phyloP scores from a whole-genome alignment of 2,113 vertebrate genomes.

The Anas platyrhynchos region DNA sequence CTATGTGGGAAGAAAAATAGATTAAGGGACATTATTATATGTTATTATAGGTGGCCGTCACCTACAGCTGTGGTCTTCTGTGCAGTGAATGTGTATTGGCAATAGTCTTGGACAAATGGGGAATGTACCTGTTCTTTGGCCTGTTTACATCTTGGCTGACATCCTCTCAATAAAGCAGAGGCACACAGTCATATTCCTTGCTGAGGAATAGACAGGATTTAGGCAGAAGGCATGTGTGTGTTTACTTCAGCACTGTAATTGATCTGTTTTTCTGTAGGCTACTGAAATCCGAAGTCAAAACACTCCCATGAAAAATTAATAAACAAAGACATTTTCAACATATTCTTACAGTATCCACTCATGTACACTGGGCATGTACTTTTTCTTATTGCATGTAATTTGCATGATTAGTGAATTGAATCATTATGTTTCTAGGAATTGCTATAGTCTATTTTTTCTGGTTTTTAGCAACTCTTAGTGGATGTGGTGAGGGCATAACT shows the following conservation, averaged over 20 bases:
- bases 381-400: not conserved
- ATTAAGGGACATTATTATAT: not conserved
- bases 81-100: not conserved
- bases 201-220: not conserved
- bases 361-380: not conserved
- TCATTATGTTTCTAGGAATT: not conserved
- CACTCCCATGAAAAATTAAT: slow-evolving; percentile 39
- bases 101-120: not conserved
- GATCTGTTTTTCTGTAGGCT: slow-evolving; percentile 2
- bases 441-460: not conserved
- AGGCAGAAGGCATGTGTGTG: not conserved
- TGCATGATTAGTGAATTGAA: slow-evolving; percentile 34
- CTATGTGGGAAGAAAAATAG: accelerated
- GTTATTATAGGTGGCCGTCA: not conserved
- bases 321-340: not conserved
- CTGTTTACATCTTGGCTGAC: not conserved
- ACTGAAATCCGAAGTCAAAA: slow-evolving; percentile 43
- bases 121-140: not conserved
- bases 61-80: not conserved
- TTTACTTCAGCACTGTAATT: not conserved
- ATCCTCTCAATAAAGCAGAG: not conserved
- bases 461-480: not conserved
- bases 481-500: not conserved
- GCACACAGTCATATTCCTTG: not conserved
- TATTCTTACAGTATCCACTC: slow-evolving; percentile 30